phyloP scores from a whole-genome alignment of 2,888 invertebrate genomes.

The Agrotis segetum region DNA sequence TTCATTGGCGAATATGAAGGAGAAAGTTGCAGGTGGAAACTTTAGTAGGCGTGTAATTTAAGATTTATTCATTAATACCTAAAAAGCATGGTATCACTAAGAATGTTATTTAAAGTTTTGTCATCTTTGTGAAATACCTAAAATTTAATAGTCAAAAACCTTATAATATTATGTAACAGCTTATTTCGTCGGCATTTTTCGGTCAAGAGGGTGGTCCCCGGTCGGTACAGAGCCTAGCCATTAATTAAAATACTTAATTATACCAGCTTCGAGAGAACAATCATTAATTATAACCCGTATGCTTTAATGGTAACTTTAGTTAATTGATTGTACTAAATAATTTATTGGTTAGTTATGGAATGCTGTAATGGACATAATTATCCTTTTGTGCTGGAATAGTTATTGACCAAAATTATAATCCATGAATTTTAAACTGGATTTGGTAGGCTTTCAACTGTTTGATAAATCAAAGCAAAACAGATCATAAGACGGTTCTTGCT shows the following conservation, averaged over 20 bases:
- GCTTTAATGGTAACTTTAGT: constrained; percentile 67
- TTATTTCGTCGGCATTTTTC: constrained; percentile 39
- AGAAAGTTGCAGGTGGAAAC: too few species aligned
- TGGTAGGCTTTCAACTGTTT: not conserved
- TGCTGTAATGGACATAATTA: constrained; percentile 36
- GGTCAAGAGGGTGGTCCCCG: constrained; percentile 55
- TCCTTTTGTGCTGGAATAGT: constrained; percentile 18
- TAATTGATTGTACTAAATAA: constrained; percentile 72
- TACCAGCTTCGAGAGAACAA: constrained; percentile 62
- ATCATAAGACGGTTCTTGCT: not conserved
- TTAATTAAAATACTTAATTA: constrained; percentile 76
- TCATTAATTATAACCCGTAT: constrained; percentile 73
- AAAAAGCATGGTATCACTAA: too few species aligned
- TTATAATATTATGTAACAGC: not conserved
- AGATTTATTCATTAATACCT: too few species aligned
- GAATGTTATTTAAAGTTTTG: not conserved
- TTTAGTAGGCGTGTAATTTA: too few species aligned
- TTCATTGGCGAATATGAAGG: too few species aligned
- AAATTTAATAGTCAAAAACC: not conserved
- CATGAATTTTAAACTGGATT: not conserved
- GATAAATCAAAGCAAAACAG: not conserved
- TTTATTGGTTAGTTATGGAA: constrained; percentile 65
- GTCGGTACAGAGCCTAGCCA: constrained; percentile 51
- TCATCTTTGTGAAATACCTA: not conserved
- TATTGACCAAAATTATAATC: constrained; percentile 22